A percentile compares a stretch with the other conserved stretches of the same genome.
phyloP scores from a whole-genome alignment of 2,888 invertebrate species.

The Thereva unica region DNA sequence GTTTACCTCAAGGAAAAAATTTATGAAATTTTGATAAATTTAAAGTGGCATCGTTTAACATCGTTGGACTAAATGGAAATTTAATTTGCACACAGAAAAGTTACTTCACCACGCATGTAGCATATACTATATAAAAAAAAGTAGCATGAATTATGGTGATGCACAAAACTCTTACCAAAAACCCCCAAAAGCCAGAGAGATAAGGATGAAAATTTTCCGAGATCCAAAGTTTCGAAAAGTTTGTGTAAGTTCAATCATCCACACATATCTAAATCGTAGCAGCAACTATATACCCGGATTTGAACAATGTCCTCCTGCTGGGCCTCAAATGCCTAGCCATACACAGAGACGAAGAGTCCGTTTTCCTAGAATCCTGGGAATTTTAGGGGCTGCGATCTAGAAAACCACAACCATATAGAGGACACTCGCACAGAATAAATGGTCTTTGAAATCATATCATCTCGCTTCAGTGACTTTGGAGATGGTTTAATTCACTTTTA shows the following conservation, averaged over 20 bases:
- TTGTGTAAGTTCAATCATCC: constrained; percentile 36
- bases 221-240: constrained; percentile 29
- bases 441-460: constrained; percentile 40
- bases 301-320: constrained; percentile 29
- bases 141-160: constrained; percentile 15
- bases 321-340: constrained; percentile 5
- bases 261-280: constrained; percentile 36
- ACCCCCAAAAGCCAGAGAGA: constrained; percentile 18
- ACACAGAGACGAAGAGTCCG: background rate
- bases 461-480: constrained; percentile 38
- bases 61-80: too few species aligned
- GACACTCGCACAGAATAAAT: constrained; percentile 37
- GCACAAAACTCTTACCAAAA: constrained; percentile 25
- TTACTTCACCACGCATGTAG: background rate
- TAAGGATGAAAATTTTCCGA: constrained; percentile 26
- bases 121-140: constrained; percentile 14
- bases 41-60: too few species aligned
- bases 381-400: background rate
- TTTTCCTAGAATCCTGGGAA: too few species aligned
- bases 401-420: constrained; percentile 33
- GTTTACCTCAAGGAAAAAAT: too few species aligned
- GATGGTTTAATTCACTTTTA: constrained; percentile 40
- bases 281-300: constrained; percentile 32
- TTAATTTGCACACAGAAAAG: background rate
- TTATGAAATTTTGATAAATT: too few species aligned